These are phyloP conservation scores for Cistogaster globosa DNA, from an alignment of 2,888 invertebrate genomes.

Conservation along the genomic window DNA sequence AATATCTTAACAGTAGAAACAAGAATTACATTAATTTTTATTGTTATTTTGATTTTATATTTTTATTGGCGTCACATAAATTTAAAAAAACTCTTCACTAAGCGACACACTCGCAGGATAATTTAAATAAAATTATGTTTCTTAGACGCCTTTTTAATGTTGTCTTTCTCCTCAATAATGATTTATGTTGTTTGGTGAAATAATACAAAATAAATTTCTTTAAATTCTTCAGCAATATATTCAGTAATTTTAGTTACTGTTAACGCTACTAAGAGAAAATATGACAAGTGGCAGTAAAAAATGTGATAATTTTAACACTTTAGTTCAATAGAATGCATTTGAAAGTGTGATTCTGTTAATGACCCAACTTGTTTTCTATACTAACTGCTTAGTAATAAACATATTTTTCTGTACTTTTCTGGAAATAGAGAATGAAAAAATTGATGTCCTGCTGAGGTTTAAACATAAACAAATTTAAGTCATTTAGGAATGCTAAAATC, in stretches of 20 bases:
- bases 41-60: conserved; percentile 44
- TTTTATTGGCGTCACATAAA: conserved; percentile 74
- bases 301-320: conserved; percentile 66
- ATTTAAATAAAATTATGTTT: conserved; percentile 49
- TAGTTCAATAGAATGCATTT: conserved; percentile 7
- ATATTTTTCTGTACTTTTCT: too few relatives aligned
- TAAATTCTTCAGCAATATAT: background rate
- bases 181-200: conserved; percentile 53
- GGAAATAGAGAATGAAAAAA: too few relatives aligned
- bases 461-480: too few relatives aligned
- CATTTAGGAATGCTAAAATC: too few relatives aligned
- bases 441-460: too few relatives aligned
- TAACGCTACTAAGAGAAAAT: background rate
- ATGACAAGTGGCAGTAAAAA: conserved; percentile 36
- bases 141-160: conserved; percentile 60
- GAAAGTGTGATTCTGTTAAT: conserved; percentile 1
- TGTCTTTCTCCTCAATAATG: conserved; percentile 37
- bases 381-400: too few relatives aligned
- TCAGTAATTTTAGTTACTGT: background rate
- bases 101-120: conserved; percentile 49
- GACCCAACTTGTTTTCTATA: background rate
- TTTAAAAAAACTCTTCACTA: conserved; percentile 54
- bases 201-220: conserved; percentile 39
- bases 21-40: conserved; percentile 46
- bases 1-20: conserved; percentile 41